Conservation (phyloP, 2,113 vertebrate species). For the Dunckerocampus dactyliophorus region DNA sequence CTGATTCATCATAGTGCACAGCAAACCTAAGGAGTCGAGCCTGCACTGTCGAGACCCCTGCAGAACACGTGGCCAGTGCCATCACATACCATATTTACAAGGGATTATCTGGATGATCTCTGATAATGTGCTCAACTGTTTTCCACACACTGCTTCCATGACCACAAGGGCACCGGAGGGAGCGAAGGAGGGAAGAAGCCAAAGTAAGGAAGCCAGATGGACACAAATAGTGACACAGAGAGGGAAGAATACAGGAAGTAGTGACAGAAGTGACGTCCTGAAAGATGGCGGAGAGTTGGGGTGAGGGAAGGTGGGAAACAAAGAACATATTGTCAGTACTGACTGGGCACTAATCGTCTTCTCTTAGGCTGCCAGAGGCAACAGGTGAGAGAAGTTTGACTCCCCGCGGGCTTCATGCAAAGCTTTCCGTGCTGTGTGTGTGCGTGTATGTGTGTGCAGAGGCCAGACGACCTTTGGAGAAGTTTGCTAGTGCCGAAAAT, state of each 20-base stretch:
- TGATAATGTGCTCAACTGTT: conserved; percentile 69
- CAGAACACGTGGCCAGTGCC: conserved; percentile 33
- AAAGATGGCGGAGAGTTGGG: conserved; percentile 50
- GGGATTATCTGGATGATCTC: conserved; percentile 63
- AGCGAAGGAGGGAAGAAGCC: conserved; percentile 33
- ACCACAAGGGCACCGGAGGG: conserved; percentile 55
- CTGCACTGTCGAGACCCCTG: conserved; percentile 18
- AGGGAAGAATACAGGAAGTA: conserved; percentile 38
- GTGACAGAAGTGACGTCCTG: conserved; percentile 55
- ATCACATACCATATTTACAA: conserved; percentile 45
- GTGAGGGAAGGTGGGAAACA: conserved; percentile 52
- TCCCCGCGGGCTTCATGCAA: conserved; percentile 70
- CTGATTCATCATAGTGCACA: not conserved
- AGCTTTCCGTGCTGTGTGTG: conserved; percentile 49
- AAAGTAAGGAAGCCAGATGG: conserved; percentile 40
- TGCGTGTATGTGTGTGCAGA: conserved; percentile 20
- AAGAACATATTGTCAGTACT: conserved; percentile 68
- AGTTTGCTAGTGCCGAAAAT: conserved; percentile 62
- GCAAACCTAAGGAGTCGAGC: conserved; percentile 26
- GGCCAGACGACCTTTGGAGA: conserved; percentile 44
- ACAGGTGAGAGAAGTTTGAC: conserved; percentile 78
- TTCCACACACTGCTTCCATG: conserved; percentile 54
- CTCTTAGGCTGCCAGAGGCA: conserved; percentile 73
- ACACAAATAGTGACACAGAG: conserved; percentile 50
- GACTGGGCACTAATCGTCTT: conserved; percentile 66